These are phyloP conservation scores for Drosophila leonis DNA, from an alignment of 2,888 invertebrate genomes.

Conservation along the genomic window DNA sequence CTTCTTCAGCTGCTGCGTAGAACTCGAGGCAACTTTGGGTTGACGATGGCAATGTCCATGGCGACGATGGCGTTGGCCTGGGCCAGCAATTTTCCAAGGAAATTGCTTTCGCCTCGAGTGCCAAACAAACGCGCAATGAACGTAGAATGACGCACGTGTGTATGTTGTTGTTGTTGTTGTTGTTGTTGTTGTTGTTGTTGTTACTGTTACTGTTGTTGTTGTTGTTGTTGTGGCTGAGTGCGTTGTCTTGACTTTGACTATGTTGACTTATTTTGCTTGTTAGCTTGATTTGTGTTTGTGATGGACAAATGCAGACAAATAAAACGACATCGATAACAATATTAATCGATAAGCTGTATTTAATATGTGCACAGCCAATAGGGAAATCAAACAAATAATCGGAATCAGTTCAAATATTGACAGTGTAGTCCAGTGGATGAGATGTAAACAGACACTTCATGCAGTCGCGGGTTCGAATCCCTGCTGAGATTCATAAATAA, in stretches of 20 bases:
- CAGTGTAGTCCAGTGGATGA: not conserved
- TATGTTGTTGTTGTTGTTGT: constrained; percentile 10
- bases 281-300: constrained; percentile 53
- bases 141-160: constrained; percentile 42
- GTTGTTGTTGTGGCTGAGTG: constrained; percentile 22
- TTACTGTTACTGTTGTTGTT: constrained; percentile 17
- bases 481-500: not conserved
- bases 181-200: not conserved
- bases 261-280: constrained; percentile 63
- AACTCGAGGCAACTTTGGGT: constrained; percentile 58
- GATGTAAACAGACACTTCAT: not conserved
- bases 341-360: not conserved
- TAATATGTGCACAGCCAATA: not conserved
- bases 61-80: constrained; percentile 28
- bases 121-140: constrained; percentile 59
- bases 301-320: constrained; percentile 41
- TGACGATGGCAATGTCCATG: constrained; percentile 25
- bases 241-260: constrained; percentile 24
- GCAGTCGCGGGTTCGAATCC: not conserved
- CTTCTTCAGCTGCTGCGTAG: constrained; percentile 53
- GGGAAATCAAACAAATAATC: not conserved
- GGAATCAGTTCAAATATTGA: not conserved
- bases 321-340: constrained; percentile 11
- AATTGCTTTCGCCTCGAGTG: constrained; percentile 81
- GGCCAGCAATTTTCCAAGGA: constrained; percentile 79